Evolutionary conservation across 92 coral and sea anemone species (phyloP), one percentile per base, ranked within the genome.

Genomic region (Scolanthus callimorphus): DNA sequence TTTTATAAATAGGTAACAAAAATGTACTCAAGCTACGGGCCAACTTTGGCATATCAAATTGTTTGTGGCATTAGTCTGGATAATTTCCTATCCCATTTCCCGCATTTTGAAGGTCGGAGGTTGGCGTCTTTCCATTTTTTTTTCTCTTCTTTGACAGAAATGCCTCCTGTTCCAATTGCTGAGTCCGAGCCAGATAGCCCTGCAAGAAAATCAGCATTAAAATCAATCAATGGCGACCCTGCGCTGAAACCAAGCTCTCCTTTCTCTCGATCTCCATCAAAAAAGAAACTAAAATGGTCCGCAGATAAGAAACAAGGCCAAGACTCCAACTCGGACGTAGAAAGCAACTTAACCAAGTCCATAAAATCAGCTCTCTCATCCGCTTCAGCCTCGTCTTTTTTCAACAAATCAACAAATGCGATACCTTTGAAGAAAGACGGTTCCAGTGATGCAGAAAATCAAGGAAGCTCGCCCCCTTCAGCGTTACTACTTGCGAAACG

Each of bases 271-370:
- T 68, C 39, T 45, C 51, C 88, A 46, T 63, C 83, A 17, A 75
- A 69, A 83, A 81, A 78, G 31, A 61, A 67, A 26, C 31, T 81
- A 26, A 73, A 79, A 25, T 54, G 88, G 62, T 72, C 78, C 21
- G 39, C 70, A 19, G 88, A 81, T 19, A 81, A 76, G 28, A 68
- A 48, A n/a, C 69, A 57, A 44, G n/a, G 49, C 1, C 37, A 9
- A 0, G 88, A 81, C 10, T 9, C 3, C 39, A 38, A 38, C 1
- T 12, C 51, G 21, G 59, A 70, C 3, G 29, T 19, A 9, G 67
- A 59, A 39, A 60, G 49, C 19, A 49, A 60, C 17, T 59, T 29
- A 60, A 27, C 46, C 31, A 60, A 51, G 23, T 54, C 54, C 13
- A 20, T 70, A 3, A 50, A 68, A 20, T 9, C 57, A 29, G 58